phyloP scores from a whole-genome alignment of 2,888 invertebrate species.

The Erynnis tages region DNA sequence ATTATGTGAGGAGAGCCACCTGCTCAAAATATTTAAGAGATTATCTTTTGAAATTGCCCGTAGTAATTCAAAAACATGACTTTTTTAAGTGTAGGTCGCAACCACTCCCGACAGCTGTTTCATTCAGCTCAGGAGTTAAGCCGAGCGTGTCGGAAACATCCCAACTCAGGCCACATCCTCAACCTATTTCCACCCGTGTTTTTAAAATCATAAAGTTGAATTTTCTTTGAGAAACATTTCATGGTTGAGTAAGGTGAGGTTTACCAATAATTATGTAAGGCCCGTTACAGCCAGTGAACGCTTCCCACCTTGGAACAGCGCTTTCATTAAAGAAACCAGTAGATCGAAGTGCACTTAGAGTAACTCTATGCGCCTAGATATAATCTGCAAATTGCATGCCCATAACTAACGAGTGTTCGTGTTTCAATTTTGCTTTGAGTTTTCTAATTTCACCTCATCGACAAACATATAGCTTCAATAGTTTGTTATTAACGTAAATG shows the following conservation, averaged over 20 bases:
- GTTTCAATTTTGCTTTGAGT: neutral
- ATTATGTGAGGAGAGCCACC: conserved; percentile 3
- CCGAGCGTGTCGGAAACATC: conserved; percentile 14
- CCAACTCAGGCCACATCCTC: neutral
- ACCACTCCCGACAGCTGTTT: conserved; percentile 47
- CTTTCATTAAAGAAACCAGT: conserved; percentile 56
- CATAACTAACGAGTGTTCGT: conserved; percentile 9
- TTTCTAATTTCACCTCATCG: no score
- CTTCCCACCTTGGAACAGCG: conserved; percentile 45
- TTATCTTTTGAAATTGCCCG: conserved; percentile 10
- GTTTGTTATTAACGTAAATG: no score
- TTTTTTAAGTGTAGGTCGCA: conserved; percentile 40
- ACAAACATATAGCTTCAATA: no score
- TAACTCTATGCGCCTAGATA: conserved; percentile 8
- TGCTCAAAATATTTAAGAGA: conserved; percentile 2
- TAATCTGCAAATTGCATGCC: conserved; percentile 19
- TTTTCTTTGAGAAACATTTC: neutral
- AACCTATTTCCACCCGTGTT: conserved; percentile 21
- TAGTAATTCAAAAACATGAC: conserved; percentile 22
- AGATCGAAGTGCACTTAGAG: conserved; percentile 36
- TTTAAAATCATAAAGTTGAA: conserved; percentile 1
- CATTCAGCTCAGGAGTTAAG: conserved; percentile 44
- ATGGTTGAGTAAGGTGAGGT: conserved; percentile 32
- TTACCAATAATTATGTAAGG: conserved; percentile 64
- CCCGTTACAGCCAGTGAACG: conserved; percentile 48